phyloP scores from a whole-genome alignment of 2,113 vertebrate species.

The Elgaria multicarinata region DNA sequence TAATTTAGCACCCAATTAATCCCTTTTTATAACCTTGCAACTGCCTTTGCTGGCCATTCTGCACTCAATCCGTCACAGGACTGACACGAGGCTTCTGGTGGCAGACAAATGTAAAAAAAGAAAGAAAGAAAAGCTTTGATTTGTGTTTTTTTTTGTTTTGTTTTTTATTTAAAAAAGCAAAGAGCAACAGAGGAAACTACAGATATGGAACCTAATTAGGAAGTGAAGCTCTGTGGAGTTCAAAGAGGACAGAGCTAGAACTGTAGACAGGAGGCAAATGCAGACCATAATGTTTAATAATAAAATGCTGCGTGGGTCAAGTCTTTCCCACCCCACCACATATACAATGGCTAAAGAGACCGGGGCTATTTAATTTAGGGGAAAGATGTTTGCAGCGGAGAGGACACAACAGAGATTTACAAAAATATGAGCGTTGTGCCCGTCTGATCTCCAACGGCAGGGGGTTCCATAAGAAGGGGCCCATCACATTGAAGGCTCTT shows the following conservation, averaged over 20 bases:
- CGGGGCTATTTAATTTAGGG: background rate
- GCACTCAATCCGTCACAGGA: background rate
- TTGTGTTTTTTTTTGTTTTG: too few relatives aligned
- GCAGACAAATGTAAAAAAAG: background rate
- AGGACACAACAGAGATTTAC: background rate
- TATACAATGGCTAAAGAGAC: background rate
- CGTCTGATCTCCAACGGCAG: too few relatives aligned
- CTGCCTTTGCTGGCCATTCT: background rate
- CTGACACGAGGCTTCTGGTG: background rate
- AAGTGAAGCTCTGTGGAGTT: background rate
- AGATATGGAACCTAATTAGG: background rate
- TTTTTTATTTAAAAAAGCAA: too few relatives aligned
- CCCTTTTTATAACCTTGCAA: background rate
- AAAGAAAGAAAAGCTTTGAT: background rate
- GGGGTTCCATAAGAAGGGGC: too few relatives aligned
- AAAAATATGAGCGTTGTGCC: background rate
- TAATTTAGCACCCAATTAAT: background rate
- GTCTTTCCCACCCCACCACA: background rate
- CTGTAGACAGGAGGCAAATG: background rate
- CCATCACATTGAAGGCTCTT: too few relatives aligned
- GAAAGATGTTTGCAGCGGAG: background rate
- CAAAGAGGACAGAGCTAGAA: background rate
- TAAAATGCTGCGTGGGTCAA: background rate
- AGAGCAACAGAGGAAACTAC: background rate
- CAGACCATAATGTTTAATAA: background rate